Percentiles rank a stretch among this genome's conserved stretches.
Conservation (phyloP, 2,888 invertebrate species). For the Calliopum simillimum region DNA sequence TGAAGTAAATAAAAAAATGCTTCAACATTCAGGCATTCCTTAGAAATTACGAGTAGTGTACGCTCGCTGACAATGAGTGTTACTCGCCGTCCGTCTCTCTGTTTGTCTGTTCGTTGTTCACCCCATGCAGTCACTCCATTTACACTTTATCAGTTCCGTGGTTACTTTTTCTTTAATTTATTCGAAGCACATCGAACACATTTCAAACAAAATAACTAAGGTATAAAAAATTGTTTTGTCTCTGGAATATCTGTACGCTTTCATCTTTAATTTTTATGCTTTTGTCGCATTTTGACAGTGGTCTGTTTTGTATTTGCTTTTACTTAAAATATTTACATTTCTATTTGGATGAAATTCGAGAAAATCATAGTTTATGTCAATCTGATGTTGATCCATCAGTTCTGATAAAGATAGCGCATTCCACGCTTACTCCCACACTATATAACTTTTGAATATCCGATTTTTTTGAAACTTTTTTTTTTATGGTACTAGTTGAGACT, state of each 20-base stretch:
- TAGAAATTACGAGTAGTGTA: not conserved
- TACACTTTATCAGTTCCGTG: conserved; percentile 10
- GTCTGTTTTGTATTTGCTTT: not conserved
- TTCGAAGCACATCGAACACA: conserved; percentile 24
- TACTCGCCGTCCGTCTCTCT: not conserved
- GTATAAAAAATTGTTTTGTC: not conserved
- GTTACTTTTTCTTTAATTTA: conserved; percentile 22
- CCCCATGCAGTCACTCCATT: conserved; percentile 5
- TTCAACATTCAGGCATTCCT: conserved; percentile 16
- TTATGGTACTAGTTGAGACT: too few relatives aligned
- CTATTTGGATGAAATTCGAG: not conserved
- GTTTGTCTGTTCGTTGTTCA: too few relatives aligned
- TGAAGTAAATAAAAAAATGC: conserved; percentile 5
- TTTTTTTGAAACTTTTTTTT: too few relatives aligned
- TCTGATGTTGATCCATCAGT: not conserved
- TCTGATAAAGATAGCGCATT: too few relatives aligned
- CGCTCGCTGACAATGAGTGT: not conserved
- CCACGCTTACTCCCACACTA: too few relatives aligned
- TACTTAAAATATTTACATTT: not conserved
- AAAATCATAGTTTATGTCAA: not conserved
- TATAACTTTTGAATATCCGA: too few relatives aligned
- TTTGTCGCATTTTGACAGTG: not conserved
- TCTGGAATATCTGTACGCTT: not conserved
- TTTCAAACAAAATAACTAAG: not conserved
- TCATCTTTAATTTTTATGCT: not conserved